Evolutionary conservation across 2,113 vertebrate genomes (phyloP), one percentile per base, ranked within the genome.

Genomic region (Cryptoleucopteryx plumbea): DNA sequence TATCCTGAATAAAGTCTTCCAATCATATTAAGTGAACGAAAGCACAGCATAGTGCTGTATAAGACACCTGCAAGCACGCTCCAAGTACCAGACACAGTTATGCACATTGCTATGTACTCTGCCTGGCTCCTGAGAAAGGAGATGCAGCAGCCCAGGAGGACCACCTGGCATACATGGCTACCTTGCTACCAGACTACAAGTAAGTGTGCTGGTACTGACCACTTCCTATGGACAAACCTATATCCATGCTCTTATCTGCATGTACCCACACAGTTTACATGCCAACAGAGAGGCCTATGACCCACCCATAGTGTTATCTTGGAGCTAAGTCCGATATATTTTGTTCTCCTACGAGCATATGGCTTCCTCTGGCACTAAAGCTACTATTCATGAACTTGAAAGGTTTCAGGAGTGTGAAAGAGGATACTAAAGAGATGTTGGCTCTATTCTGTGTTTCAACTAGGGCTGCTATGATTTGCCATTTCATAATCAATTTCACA

Each of bases 101-200:
- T 9, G 23, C 16, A 7, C 50, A 3, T 4, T 1, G 22, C 74
- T 45, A 3, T 0, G 0, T 19, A 2, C 50, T 38, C 73, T 32
- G 59, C 43, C 67, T 45, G 52, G 15, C 53, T 20, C 55, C 68
- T 16, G 25, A 18, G 70, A 42, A 59, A 3, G 8, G 53, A 52
- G 55, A 25, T 52, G 50, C 50, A 52, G 50, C 50, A 67, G 70
- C 16, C 16, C 5, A 2, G 65, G 31, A 91, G 31, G 13, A 74
- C 29, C 3, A 1, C 65, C 25, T 18, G 45, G 47, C 74, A 88
- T 38, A 34, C 3, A 0, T 4, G 3, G 45, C 50, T 40, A 47
- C 71, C 45, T 45, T 11, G 0, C 68, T 19, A 66, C 31, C 61
- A 50, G 4, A 1, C 32, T n/a, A 48, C 45, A 56, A 9, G 25